Conservation (phyloP, 2,888 invertebrate genomes). For the Linyphia triangularis region DNA sequence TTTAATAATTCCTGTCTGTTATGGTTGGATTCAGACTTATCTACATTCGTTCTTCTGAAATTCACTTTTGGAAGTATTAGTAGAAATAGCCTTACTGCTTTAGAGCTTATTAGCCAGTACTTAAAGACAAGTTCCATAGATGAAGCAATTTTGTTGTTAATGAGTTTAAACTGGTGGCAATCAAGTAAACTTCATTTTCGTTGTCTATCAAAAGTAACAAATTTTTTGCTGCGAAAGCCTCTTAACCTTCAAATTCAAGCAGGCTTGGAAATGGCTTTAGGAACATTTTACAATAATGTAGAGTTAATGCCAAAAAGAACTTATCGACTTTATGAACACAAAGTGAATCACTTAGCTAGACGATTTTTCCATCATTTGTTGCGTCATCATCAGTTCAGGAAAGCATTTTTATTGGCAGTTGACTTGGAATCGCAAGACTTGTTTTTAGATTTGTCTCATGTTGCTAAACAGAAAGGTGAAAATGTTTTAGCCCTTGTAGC, state of each 20-base stretch:
- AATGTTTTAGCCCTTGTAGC: conserved; percentile 68
- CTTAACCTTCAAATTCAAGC: conserved; percentile 84
- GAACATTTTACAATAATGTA: conserved; percentile 88
- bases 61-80: conserved; percentile 79
- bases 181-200: conserved; percentile 88
- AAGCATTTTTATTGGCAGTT: conserved; percentile 76
- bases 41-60: conserved; percentile 79
- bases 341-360: conserved; percentile 89
- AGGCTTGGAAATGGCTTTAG: conserved; percentile 87
- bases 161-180: conserved; percentile 88
- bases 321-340: conserved; percentile 86
- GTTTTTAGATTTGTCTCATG: conserved; percentile 75
- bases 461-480: conserved; percentile 67
- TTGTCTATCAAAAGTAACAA: conserved; percentile 87
- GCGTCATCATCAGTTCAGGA: conserved; percentile 74
- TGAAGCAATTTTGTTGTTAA: conserved; percentile 85
- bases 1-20: conserved; percentile 79
- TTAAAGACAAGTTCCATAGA: conserved; percentile 84
- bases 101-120: conserved; percentile 85
- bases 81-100: conserved; percentile 82
- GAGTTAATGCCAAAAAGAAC: conserved; percentile 85
- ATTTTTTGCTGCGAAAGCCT: conserved; percentile 83
- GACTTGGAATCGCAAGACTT: conserved; percentile 76
- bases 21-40: conserved; percentile 83
- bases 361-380: conserved; percentile 76